A percentile compares a stretch with the other conserved stretches of the same genome.
Evolutionary conservation across 2,888 invertebrate species (phyloP).

Genomic region (Diaphora mendica): DNA sequence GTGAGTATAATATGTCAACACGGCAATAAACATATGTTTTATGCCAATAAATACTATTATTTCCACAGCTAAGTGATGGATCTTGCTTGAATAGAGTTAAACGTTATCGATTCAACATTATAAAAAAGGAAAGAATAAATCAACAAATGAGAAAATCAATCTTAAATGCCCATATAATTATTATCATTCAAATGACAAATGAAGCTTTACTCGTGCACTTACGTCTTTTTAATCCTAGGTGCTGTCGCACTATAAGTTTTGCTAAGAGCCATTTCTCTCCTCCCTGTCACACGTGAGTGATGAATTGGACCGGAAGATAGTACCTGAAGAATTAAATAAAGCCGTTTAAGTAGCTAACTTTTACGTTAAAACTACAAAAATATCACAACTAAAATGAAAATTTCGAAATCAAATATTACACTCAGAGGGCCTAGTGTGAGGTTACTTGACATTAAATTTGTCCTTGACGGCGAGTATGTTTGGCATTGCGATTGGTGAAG

Average conservation of each 20-base stretch:
- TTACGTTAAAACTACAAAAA: background rate
- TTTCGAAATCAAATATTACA: background rate
- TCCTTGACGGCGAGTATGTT: too few relatives aligned
- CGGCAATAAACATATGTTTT: background rate
- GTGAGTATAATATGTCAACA: background rate
- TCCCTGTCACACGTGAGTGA: conserved; percentile 87
- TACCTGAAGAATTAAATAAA: conserved; percentile 58
- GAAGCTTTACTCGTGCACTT: conserved; percentile 67
- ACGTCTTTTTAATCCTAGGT: conserved; percentile 94
- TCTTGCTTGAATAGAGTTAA: background rate
- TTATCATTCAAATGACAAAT: background rate
- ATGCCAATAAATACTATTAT: background rate
- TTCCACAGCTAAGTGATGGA: background rate
- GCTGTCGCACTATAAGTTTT: conserved; percentile 92
- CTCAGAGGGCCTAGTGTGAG: too few relatives aligned
- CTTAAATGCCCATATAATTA: too few relatives aligned
- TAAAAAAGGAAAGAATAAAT: too few relatives aligned
- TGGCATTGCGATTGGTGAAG: too few relatives aligned
- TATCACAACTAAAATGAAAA: background rate
- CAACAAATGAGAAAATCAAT: too few relatives aligned
- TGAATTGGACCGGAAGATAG: conserved; percentile 83
- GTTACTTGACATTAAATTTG: too few relatives aligned
- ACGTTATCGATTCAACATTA: background rate
- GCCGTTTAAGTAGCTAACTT: background rate
- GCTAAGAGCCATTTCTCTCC: conserved; percentile 87